A percentile compares a stretch with the other conserved stretches of the same genome.
These are phyloP conservation scores for Neodon shergylaensis DNA, from an alignment of 2,113 vertebrate species.

Conservation along the genomic window DNA sequence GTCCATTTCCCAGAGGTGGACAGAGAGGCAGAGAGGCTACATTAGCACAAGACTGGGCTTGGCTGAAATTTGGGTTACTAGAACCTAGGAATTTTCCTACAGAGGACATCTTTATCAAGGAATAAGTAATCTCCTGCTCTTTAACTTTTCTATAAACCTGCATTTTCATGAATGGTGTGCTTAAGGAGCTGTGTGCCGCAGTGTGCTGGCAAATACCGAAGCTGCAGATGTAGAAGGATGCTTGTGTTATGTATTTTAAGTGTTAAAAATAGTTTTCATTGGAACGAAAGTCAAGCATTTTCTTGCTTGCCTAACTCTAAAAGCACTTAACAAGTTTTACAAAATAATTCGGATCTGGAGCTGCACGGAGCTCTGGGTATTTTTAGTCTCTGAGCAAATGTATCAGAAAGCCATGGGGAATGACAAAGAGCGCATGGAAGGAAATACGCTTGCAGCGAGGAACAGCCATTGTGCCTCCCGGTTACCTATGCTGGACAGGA, in stretches of 20 bases:
- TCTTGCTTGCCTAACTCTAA: conserved; percentile 67
- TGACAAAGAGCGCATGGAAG: neutral
- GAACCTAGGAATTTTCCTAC: neutral
- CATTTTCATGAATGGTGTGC: neutral
- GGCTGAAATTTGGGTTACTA: neutral
- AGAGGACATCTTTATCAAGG: neutral
- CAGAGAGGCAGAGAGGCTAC: neutral
- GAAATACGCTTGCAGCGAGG: neutral
- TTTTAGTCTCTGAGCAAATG: conserved; percentile 43
- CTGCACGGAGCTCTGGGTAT: neutral
- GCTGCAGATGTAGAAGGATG: neutral
- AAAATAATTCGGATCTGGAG: conserved; percentile 66
- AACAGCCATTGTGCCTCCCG: neutral
- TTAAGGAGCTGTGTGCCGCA: neutral
- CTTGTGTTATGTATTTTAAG: conserved; percentile 55
- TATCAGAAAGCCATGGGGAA: conserved; percentile 11
- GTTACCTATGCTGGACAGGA: neutral
- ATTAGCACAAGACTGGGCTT: neutral
- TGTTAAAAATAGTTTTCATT: conserved; percentile 65
- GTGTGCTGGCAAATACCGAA: neutral
- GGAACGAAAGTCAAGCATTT: conserved; percentile 58
- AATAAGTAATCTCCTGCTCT: neutral
- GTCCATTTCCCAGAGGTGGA: neutral
- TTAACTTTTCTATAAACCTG: conserved; percentile 11
- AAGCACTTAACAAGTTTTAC: conserved; percentile 59